Conservation (phyloP, 2,888 invertebrate species). For the Nemotelus nigrinus region DNA sequence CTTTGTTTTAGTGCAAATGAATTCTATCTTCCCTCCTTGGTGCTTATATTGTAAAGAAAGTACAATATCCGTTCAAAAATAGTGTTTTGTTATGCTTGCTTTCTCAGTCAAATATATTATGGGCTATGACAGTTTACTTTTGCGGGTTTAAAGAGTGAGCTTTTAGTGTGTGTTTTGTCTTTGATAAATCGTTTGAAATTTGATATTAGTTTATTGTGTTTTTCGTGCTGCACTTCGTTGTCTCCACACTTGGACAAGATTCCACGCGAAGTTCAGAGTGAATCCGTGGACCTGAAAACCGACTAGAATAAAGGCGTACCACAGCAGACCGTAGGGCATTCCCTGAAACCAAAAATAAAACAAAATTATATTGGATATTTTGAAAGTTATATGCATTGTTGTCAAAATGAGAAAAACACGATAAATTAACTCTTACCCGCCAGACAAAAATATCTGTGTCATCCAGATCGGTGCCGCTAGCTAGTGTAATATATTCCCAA, state of each 20-base stretch:
- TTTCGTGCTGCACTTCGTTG: conserved; percentile 76
- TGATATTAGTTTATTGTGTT: conserved; percentile 68
- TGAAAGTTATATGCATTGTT: conserved; percentile 25
- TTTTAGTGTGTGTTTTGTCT: conserved; percentile 54
- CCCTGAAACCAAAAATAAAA: conserved; percentile 69
- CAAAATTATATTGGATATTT: conserved; percentile 36
- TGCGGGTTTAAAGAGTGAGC: not conserved
- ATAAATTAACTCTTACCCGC: conserved; percentile 71
- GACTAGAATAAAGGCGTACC: conserved; percentile 89
- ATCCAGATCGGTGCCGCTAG: conserved; percentile 69
- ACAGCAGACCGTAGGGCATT: conserved; percentile 89
- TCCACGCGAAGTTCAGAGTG: conserved; percentile 85
- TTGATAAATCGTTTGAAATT: conserved; percentile 21
- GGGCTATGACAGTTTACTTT: not conserved
- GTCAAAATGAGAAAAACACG: conserved; percentile 32
- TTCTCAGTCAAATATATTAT: not conserved
- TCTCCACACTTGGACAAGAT: conserved; percentile 85
- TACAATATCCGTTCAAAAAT: not conserved
- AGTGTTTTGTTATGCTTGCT: not conserved
- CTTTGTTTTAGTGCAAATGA: too few species aligned
- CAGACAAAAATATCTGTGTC: conserved; percentile 78
- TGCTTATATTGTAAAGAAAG: too few species aligned
- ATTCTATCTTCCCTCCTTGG: too few species aligned
- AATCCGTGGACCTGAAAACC: conserved; percentile 90
- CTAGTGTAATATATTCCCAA: conserved; percentile 77